Percentiles rank a stretch among this genome's conserved stretches.
These are phyloP conservation scores for Encarsia formosa DNA, from an alignment of 2,888 invertebrate species.

Conservation along the genomic window DNA sequence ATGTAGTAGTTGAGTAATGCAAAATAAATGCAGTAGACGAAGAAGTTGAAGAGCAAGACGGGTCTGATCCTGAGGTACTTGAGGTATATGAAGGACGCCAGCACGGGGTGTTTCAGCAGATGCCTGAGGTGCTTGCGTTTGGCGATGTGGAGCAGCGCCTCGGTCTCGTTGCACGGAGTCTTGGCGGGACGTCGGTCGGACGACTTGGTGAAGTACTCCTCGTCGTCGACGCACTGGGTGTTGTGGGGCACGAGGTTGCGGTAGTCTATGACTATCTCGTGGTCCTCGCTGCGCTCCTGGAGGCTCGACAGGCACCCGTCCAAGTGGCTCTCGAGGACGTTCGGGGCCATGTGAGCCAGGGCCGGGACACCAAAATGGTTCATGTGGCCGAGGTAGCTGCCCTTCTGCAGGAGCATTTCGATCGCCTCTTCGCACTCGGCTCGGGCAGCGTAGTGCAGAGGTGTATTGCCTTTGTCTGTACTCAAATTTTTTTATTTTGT, in stretches of 20 bases:
- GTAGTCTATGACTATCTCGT: conserved; percentile 71
- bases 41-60: conserved; percentile 69
- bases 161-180: conserved; percentile 60
- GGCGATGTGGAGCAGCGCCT: conserved; percentile 70
- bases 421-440: conserved; percentile 64
- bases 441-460: conserved; percentile 72
- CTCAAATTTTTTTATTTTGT: no score
- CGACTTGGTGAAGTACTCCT: neutral
- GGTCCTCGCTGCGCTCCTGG: conserved; percentile 63
- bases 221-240: neutral
- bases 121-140: conserved; percentile 64
- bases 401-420: conserved; percentile 61
- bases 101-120: conserved; percentile 72
- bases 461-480: conserved; percentile 62
- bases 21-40: conserved; percentile 68
- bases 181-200: neutral
- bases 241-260: conserved; percentile 63
- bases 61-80: conserved; percentile 77
- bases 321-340: conserved; percentile 67
- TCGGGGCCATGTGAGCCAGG: conserved; percentile 67
- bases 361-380: conserved; percentile 64
- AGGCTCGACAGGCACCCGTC: conserved; percentile 70
- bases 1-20: conserved; percentile 66
- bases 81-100: conserved; percentile 73
- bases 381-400: conserved; percentile 70